These are phyloP conservation scores for Neodiprion lecontei DNA, from an alignment of 1,140 invertebrate species.

Conservation along the genomic window DNA sequence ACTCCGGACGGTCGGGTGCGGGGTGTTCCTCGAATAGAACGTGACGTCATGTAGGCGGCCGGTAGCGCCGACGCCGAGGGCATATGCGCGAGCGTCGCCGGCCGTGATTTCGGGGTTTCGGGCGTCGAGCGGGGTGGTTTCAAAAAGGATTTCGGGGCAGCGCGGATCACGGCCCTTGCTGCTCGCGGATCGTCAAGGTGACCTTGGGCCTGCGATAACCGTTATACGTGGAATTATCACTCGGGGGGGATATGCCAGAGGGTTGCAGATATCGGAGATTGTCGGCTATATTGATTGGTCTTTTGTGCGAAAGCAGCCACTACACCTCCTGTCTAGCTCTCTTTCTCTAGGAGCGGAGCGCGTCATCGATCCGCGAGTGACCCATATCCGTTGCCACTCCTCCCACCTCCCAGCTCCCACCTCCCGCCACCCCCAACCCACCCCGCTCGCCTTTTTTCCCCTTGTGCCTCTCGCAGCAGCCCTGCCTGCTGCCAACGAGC, in stretches of 20 bases:
- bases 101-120: background rate
- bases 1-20: slow-evolving; percentile 33
- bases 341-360: slow-evolving; percentile 22
- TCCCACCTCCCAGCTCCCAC: slow-evolving; percentile 18
- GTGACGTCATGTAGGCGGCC: slow-evolving; percentile 44
- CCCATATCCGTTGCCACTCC: slow-evolving; percentile 49
- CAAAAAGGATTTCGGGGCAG: background rate
- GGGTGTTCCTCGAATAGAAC: slow-evolving; percentile 28
- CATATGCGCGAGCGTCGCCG: background rate
- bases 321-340: slow-evolving; percentile 36
- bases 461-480: slow-evolving; percentile 35
- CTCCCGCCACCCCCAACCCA: slow-evolving; percentile 23
- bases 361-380: slow-evolving; percentile 60
- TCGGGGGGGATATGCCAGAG: background rate
- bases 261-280: slow-evolving; percentile 50
- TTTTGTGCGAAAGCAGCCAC: slow-evolving; percentile 45
- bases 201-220: background rate
- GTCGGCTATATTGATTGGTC: slow-evolving; percentile 59
- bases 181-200: background rate
- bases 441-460: slow-evolving; percentile 20
- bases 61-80: slow-evolving; percentile 36
- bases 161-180: background rate
- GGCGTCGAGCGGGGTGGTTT: background rate
- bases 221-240: background rate
- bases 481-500: slow-evolving; percentile 42